phyloP scores from a whole-genome alignment of 2,888 invertebrate species.

The Terebella lapidaria region DNA sequence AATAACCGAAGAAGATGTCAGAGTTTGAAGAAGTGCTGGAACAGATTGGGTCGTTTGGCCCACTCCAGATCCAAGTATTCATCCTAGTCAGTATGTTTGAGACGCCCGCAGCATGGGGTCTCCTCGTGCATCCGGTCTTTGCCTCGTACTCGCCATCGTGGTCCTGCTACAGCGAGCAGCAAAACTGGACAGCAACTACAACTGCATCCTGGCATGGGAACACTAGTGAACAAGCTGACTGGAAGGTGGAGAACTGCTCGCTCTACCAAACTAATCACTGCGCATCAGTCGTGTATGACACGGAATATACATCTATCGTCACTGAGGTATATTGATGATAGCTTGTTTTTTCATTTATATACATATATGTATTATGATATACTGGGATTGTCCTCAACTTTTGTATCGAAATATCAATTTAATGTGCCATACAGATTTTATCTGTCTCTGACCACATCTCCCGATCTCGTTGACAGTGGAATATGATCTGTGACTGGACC shows the following conservation, averaged over 20 bases:
- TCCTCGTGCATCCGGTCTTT: conserved; percentile 41
- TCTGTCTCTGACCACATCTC: too few species aligned
- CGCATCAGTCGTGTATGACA: background rate
- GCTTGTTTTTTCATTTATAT: too few species aligned
- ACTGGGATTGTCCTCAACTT: too few species aligned
- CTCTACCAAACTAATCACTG: background rate
- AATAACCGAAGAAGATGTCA: too few species aligned
- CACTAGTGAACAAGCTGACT: too few species aligned
- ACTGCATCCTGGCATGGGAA: too few species aligned
- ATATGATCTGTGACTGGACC: background rate
- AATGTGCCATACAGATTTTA: too few species aligned
- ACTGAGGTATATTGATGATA: too few species aligned
- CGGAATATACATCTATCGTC: background rate
- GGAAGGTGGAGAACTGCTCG: too few species aligned
- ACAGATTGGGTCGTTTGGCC: conserved; percentile 42
- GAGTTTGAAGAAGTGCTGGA: conserved; percentile 41
- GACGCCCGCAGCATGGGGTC: conserved; percentile 46
- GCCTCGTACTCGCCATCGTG: conserved; percentile 34
- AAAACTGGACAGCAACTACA: too few species aligned
- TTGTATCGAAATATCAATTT: too few species aligned
- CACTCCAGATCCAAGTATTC: conserved; percentile 43
- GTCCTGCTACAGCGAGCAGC: conserved; percentile 24
- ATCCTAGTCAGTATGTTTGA: conserved; percentile 45
- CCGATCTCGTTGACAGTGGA: background rate
- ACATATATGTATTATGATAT: too few species aligned